Percentiles rank a stretch among this genome's conserved stretches.
These are phyloP conservation scores for Pedetes capensis DNA, from an alignment of 2,113 vertebrate species.

Conservation along the genomic window DNA sequence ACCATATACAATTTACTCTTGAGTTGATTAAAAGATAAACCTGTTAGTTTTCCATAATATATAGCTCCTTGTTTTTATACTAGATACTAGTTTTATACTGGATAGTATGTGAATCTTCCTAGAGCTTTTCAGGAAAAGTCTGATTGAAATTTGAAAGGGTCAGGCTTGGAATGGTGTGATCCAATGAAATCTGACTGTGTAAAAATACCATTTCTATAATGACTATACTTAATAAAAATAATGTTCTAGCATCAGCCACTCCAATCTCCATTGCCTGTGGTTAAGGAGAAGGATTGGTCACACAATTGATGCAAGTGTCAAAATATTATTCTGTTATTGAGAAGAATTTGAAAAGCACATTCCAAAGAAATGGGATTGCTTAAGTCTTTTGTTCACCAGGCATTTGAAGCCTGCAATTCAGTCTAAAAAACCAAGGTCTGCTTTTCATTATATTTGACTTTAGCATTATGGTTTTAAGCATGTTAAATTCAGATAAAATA, in stretches of 20 bases:
- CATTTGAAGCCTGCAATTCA: background rate
- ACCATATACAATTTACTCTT: background rate
- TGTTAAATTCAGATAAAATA: background rate
- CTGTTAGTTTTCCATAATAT: background rate
- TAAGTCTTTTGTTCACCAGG: background rate
- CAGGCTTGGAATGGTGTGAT: background rate
- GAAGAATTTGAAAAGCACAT: background rate
- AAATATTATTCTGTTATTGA: background rate
- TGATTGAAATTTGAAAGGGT: background rate
- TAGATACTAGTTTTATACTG: background rate
- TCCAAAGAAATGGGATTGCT: background rate
- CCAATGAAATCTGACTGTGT: background rate
- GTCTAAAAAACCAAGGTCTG: background rate
- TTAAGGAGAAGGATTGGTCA: background rate
- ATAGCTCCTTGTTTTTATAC: background rate
- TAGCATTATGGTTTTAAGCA: background rate
- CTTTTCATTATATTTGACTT: slow-evolving; percentile 35
- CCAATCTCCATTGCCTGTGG: background rate
- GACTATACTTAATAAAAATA: background rate
- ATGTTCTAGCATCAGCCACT: background rate
- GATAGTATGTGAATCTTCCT: background rate
- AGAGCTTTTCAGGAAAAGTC: background rate
- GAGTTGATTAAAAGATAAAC: background rate
- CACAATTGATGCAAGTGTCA: background rate
- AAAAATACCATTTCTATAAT: background rate